phyloP scores from a whole-genome alignment of 2,888 invertebrate genomes.

The Ophion costatus region DNA sequence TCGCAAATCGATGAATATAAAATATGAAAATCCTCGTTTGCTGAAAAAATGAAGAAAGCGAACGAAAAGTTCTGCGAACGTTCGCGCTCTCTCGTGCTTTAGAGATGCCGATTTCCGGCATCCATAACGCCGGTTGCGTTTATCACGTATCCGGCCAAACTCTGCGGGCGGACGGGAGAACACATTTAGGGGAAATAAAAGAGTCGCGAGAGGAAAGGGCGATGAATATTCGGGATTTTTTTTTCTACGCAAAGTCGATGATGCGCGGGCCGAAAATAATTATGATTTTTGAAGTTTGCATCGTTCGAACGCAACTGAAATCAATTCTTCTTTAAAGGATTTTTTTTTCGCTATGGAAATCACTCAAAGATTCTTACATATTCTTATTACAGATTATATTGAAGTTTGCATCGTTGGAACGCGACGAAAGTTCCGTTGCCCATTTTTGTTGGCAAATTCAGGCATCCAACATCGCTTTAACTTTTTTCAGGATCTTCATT shows the following conservation, averaged over 20 bases:
- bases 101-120: slow-evolving; percentile 37
- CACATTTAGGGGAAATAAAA: neutral
- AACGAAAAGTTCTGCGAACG: neutral
- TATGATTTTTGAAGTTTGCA: too few species aligned
- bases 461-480: too few species aligned
- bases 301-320: too few species aligned
- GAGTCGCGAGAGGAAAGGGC: slow-evolving; percentile 24
- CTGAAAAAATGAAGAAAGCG: neutral
- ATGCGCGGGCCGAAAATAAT: neutral
- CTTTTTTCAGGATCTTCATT: too few species aligned
- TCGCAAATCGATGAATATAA: neutral
- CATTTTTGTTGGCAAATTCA: too few species aligned
- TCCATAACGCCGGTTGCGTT: slow-evolving; percentile 41
- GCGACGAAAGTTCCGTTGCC: too few species aligned
- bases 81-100: neutral
- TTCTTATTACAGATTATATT: too few species aligned
- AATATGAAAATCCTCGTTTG: neutral
- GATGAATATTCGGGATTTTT: slow-evolving; percentile 4
- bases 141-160: slow-evolving; percentile 54
- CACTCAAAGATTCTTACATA: too few species aligned
- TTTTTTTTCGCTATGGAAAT: too few species aligned
- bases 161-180: slow-evolving; percentile 13
- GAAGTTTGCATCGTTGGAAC: too few species aligned
- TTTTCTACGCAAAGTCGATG: slow-evolving; percentile 9
- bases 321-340: too few species aligned